Evolutionary conservation across 2,113 vertebrate species (phyloP).

Genomic region (Protobothrops flavoviridis): DNA sequence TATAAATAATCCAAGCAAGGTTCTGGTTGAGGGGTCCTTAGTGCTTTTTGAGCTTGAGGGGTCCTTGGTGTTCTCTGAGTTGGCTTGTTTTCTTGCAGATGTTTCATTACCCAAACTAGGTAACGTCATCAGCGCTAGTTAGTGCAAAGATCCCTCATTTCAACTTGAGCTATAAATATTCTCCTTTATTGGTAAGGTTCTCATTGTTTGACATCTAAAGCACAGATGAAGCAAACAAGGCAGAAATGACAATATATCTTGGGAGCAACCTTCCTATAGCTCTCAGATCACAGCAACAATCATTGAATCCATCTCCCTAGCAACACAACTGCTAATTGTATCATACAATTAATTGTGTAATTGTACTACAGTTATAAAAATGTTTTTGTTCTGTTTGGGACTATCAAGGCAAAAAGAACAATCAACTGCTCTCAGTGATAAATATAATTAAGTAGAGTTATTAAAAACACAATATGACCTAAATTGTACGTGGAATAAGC

Average conservation of each 20-base stretch:
- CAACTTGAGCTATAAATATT: background rate
- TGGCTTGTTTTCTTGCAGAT: background rate
- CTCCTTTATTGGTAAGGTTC: background rate
- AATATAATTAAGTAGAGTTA: conserved; percentile 49
- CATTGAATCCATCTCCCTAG: conserved; percentile 39
- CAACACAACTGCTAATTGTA: conserved; percentile 26
- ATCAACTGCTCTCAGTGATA: conserved; percentile 30
- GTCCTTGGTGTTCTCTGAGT: background rate
- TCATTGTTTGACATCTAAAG: conserved; percentile 22
- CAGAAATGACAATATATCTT: conserved; percentile 39
- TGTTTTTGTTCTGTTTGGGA: conserved; percentile 37
- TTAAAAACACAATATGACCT: conserved; percentile 23
- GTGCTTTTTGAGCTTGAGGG: too few relatives aligned
- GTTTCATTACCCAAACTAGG: background rate
- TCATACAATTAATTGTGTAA: conserved; percentile 48
- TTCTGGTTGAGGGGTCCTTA: background rate
- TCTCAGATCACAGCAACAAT: conserved; percentile 14
- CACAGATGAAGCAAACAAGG: conserved; percentile 36
- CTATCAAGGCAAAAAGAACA: conserved; percentile 45
- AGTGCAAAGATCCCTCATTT: background rate
- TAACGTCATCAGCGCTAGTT: background rate
- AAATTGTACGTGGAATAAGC: conserved; percentile 16
- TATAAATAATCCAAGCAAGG: background rate
- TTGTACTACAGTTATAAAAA: conserved; percentile 39
- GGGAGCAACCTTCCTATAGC: conserved; percentile 43